These are phyloP conservation scores for Alectoris magna DNA, from an alignment of 2,797 vertebrate species.

Conservation along the genomic window DNA sequence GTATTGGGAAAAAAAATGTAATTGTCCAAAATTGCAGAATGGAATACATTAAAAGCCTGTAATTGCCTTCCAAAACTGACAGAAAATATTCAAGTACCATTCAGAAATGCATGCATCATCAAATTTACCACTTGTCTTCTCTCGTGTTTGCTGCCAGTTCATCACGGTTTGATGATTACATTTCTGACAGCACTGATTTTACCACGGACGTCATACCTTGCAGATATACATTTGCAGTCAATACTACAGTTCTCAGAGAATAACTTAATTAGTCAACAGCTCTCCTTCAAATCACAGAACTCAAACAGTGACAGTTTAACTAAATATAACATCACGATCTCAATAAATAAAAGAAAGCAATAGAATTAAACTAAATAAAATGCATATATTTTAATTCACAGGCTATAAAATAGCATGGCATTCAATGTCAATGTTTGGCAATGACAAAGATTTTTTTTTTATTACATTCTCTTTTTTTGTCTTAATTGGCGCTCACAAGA, in stretches of 20 bases:
- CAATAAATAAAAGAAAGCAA: not conserved
- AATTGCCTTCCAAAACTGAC: not conserved
- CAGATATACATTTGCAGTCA: not conserved
- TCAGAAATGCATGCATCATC: not conserved
- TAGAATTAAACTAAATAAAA: not conserved
- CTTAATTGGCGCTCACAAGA: not conserved
- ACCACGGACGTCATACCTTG: not conserved
- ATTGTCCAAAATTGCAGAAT: not conserved
- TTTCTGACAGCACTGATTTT: not conserved
- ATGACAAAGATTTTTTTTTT: not conserved
- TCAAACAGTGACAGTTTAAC: not conserved
- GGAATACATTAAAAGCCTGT: not conserved
- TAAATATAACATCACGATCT: not conserved
- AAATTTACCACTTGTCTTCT: not conserved
- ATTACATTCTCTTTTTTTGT: not conserved
- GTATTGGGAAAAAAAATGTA: not conserved
- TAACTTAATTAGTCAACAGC: not conserved
- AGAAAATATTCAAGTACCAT: not conserved
- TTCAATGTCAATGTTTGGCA: not conserved
- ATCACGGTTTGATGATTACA: not conserved
- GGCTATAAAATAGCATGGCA: not conserved
- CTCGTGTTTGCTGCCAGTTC: not conserved
- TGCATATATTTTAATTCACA: not conserved
- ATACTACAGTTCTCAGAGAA: not conserved
- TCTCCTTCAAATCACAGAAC: not conserved